phyloP scores from a whole-genome alignment of 2,113 vertebrate species.

The Morone saxatilis region DNA sequence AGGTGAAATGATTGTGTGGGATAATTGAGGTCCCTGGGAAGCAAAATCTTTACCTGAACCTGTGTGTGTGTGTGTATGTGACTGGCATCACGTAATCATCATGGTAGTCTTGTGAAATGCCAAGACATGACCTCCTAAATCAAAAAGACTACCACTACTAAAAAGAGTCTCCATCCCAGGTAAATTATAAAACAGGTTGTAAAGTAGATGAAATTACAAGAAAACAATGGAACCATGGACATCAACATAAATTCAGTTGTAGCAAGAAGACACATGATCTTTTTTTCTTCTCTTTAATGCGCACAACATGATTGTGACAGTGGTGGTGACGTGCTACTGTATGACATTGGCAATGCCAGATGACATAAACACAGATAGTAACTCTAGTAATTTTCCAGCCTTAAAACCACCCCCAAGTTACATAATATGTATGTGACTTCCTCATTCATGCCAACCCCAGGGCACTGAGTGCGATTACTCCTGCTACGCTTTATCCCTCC shows the following conservation, averaged over 20 bases:
- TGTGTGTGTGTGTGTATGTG: conserved; percentile 1
- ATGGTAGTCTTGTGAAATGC: conserved; percentile 25
- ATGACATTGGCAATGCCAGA: conserved; percentile 32
- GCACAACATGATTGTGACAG: neutral
- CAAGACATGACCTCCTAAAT: conserved; percentile 6
- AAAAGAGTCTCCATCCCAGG: too few species aligned
- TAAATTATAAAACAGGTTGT: neutral
- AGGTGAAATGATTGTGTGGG: conserved; percentile 36
- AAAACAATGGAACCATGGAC: neutral
- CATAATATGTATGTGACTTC: conserved; percentile 74
- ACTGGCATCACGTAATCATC: neutral
- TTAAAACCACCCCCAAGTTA: conserved; percentile 62
- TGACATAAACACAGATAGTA: conserved; percentile 57
- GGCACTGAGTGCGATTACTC: conserved; percentile 74
- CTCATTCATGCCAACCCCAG: conserved; percentile 66
- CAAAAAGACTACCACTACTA: neutral
- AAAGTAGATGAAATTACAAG: neutral
- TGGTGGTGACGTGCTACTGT: neutral
- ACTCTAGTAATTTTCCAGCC: conserved; percentile 77
- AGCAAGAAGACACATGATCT: neutral
- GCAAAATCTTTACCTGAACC: conserved; percentile 29
- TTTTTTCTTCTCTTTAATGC: neutral
- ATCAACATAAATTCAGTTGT: neutral
- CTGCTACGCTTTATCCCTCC: conserved; percentile 55
- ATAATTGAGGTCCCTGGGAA: conserved; percentile 48